Evolutionary conservation across 2,888 invertebrate genomes (phyloP).

Genomic region (Cenopis cana): DNA sequence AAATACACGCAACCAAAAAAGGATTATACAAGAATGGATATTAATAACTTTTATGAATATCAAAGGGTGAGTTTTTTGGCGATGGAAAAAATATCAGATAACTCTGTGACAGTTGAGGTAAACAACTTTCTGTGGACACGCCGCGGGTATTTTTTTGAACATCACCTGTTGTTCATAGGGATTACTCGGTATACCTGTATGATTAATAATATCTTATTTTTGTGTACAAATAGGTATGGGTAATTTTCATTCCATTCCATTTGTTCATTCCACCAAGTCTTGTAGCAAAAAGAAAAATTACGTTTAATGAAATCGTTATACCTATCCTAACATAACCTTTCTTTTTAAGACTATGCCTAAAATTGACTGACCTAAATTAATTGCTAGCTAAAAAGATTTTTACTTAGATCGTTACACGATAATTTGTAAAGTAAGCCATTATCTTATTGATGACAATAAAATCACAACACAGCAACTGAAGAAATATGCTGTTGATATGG

Average conservation of each 20-base stretch:
- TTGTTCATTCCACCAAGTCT: neutral
- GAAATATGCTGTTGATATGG: neutral
- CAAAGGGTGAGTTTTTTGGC: constrained; percentile 53
- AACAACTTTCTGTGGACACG: constrained; percentile 76
- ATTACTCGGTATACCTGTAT: constrained; percentile 14
- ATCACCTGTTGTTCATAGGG: constrained; percentile 69
- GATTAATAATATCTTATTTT: constrained; percentile 12
- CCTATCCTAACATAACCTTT: no score
- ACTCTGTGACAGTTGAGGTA: constrained; percentile 77
- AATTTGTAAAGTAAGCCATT: neutral
- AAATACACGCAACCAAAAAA: constrained; percentile 56
- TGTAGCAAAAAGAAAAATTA: neutral
- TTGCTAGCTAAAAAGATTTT: neutral
- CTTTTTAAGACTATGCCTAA: no score
- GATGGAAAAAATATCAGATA: constrained; percentile 70
- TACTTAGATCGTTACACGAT: neutral
- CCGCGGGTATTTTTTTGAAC: constrained; percentile 65
- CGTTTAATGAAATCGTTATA: no score
- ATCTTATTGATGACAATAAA: neutral
- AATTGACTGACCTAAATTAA: neutral
- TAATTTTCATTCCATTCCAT: no score
- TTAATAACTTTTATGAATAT: constrained; percentile 62
- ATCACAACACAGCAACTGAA: neutral
- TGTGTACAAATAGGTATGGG: no score
- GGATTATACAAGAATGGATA: constrained; percentile 56